Evolutionary conservation across 1,140 invertebrate genomes (phyloP).

Genomic region (Heterodera schachtii): DNA sequence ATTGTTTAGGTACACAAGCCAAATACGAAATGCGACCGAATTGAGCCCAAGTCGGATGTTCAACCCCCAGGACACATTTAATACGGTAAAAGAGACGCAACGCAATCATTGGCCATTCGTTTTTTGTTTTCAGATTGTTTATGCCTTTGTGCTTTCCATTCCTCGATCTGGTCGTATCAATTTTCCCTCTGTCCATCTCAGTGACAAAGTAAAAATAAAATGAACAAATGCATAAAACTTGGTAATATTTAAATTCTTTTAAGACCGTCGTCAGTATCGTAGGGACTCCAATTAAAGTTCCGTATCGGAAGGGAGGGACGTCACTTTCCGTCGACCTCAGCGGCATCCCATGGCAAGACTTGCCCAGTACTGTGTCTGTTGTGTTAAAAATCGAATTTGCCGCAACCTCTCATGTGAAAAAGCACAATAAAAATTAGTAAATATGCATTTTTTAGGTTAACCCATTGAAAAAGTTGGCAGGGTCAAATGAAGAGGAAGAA

Average conservation of each 20-base stretch:
- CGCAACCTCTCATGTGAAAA: constrained; percentile 23
- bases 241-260: constrained; percentile 19
- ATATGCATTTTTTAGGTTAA: neutral
- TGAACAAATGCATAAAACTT: neutral
- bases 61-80: constrained; percentile 39
- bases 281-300: constrained; percentile 42
- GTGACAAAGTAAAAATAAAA: constrained; percentile 30
- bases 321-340: constrained; percentile 31
- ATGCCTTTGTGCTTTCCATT: constrained; percentile 41
- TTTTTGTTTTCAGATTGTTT: constrained; percentile 34
- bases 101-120: neutral
- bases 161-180: constrained; percentile 30
- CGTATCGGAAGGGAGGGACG: neutral
- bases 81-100: constrained; percentile 17
- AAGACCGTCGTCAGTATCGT: constrained; percentile 48
- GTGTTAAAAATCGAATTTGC: constrained; percentile 60
- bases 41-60: constrained; percentile 23
- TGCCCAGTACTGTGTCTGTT: constrained; percentile 45
- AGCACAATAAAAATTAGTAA: neutral
- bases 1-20: constrained; percentile 40
- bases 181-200: constrained; percentile 40
- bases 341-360: constrained; percentile 35
- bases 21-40: constrained; percentile 24
- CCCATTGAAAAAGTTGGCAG: neutral
- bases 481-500: neutral